Percentiles rank a stretch among this genome's conserved stretches.
Conservation (phyloP, 2,888 invertebrate species). For the Dione juno region DNA sequence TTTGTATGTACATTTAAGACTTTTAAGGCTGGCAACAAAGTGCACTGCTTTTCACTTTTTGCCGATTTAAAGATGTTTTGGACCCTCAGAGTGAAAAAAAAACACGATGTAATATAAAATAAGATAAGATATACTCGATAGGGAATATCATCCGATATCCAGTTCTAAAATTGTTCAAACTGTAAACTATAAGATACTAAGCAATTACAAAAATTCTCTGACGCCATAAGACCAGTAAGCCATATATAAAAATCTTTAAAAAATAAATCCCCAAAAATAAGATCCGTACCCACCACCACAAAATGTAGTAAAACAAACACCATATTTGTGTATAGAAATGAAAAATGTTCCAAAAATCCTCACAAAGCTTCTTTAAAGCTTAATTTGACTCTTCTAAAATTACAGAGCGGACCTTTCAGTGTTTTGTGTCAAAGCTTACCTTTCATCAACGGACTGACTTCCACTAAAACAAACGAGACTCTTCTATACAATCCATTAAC, state of each 20-base stretch:
- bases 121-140: too few relatives aligned
- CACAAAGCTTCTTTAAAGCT: slow-evolving; percentile 37
- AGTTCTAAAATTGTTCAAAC: too few relatives aligned
- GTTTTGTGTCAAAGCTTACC: slow-evolving; percentile 66
- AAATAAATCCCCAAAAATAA: background rate
- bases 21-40: too few relatives aligned
- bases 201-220: too few relatives aligned
- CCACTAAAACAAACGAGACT: slow-evolving; percentile 1
- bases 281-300: background rate
- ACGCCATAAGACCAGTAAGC: too few relatives aligned
- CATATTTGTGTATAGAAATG: background rate
- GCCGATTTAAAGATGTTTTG: too few relatives aligned
- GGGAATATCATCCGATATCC: too few relatives aligned
- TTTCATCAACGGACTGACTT: slow-evolving; percentile 14
- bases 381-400: slow-evolving; percentile 71
- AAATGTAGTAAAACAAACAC: background rate
- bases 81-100: too few relatives aligned
- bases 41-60: too few relatives aligned
- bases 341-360: slow-evolving; percentile 19
- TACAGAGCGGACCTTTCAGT: slow-evolving; percentile 64
- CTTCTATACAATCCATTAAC: slow-evolving; percentile 23
- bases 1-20: background rate
- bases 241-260: background rate
- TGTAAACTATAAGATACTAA: too few relatives aligned
- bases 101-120: too few relatives aligned